Evolutionary conservation across 2,113 vertebrate genomes (phyloP), one percentile per base, ranked within the genome.

Genomic region (Porphyrio hochstetteri): DNA sequence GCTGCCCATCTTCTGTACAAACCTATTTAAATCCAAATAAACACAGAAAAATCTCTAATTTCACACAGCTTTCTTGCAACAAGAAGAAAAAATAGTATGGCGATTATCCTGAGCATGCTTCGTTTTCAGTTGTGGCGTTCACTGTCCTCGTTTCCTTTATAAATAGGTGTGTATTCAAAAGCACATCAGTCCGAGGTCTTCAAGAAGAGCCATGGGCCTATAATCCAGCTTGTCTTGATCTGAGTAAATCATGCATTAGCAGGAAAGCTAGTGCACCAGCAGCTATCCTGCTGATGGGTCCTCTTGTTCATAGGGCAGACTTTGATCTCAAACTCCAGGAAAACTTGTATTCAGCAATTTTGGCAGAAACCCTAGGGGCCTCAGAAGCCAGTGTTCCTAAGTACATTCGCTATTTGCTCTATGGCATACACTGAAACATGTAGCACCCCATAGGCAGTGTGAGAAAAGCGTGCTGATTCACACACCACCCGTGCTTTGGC

Each of bases 181-280:
- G 7, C 25, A 19, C 9, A 18, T 21, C 38, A 42, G 9, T 0
- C 9, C 56, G 11, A 29, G 12, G 35, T 21, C 12, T 35, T 35
- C 29, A 11, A 2, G 2, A 72, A 60, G 7, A 9, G 9, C 19
- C 29, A 36, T 0, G 1, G 60, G 29, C 6, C 7, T 44, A 56
- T 2, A 3, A 19, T 9, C 4, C 60, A 82, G 14, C 25, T 55
- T 38, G 18, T 23, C 14, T 27, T 8, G 5, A 7, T 28, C 40
- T 12, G 20, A 29, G 19, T 33, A 55, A 64, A 24, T 36, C 9
- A 0, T 2, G 16, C 4, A 6, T 28, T 6, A 25, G 13, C 17
- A 79, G 61, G 8, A 67, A 65, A 81, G 14, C 16, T 42, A 69
- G 59, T 55, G 28, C 25, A 36, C 12, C 35, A 74, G 40, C 46